Evolutionary conservation across 1,140 invertebrate genomes (phyloP).

Genomic region (Drosophila setifemur): DNA sequence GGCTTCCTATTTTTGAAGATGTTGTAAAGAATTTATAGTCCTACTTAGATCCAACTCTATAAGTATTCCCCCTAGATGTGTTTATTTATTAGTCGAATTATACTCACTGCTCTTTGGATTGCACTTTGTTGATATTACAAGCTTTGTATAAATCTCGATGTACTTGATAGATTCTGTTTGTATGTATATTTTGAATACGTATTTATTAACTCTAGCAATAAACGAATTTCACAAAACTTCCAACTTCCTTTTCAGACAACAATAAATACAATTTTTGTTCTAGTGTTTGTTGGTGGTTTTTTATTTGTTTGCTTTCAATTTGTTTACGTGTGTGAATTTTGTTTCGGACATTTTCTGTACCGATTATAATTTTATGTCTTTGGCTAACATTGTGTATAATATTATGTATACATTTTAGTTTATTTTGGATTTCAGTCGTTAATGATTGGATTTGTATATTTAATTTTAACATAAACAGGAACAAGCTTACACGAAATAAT

Average conservation of each 20-base stretch:
- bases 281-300: slow-evolving; percentile 31
- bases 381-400: background rate
- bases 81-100: slow-evolving; percentile 26
- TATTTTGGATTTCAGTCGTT: too few species aligned
- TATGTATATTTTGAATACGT: slow-evolving; percentile 21
- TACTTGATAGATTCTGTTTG: slow-evolving; percentile 12
- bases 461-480: too few species aligned
- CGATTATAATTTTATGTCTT: background rate
- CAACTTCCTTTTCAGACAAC: background rate
- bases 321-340: slow-evolving; percentile 11
- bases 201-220: slow-evolving; percentile 44
- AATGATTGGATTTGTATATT: background rate
- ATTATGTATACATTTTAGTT: background rate
- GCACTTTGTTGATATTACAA: slow-evolving; percentile 31
- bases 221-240: slow-evolving; percentile 18
- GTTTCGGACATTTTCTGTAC: background rate
- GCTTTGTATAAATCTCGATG: slow-evolving; percentile 26
- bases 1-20: slow-evolving; percentile 20
- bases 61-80: slow-evolving; percentile 20
- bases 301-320: slow-evolving; percentile 25
- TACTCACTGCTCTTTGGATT: slow-evolving; percentile 19
- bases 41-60: slow-evolving; percentile 2
- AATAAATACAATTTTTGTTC: slow-evolving; percentile 22
- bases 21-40: slow-evolving; percentile 15
- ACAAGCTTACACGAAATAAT: too few species aligned